These are phyloP conservation scores for Zhuqinia jingwanae DNA, from an alignment of 2,888 invertebrate genomes.

Conservation along the genomic window DNA sequence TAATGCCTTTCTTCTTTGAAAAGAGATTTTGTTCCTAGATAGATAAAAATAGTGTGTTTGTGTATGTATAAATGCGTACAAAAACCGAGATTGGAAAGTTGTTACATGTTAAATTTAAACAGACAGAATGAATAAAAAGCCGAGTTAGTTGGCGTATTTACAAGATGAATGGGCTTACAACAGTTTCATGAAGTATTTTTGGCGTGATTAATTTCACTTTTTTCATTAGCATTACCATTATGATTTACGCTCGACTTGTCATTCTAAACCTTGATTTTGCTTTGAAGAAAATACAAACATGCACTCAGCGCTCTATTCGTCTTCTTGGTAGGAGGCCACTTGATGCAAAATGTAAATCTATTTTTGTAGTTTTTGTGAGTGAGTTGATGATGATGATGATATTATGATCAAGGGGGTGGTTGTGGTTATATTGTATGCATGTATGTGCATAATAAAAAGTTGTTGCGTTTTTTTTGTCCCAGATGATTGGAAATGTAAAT, in stretches of 20 bases:
- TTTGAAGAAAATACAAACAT: not conserved
- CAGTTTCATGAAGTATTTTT: slow-evolving; percentile 38
- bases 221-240: slow-evolving; percentile 57
- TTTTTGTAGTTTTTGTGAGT: too few species aligned
- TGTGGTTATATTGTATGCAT: not conserved
- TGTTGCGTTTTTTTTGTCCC: too few species aligned
- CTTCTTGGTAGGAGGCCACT: slow-evolving; percentile 14
- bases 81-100: slow-evolving; percentile 67
- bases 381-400: too few species aligned
- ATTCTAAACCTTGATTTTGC: slow-evolving; percentile 48
- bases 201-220: slow-evolving; percentile 70
- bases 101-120: slow-evolving; percentile 12
- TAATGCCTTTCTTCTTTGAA: slow-evolving; percentile 21
- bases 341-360: not conserved
- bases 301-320: not conserved
- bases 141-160: slow-evolving; percentile 28
- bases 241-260: slow-evolving; percentile 66
- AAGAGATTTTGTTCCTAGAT: slow-evolving; percentile 33
- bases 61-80: too few species aligned
- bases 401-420: not conserved
- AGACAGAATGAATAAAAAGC: slow-evolving; percentile 53
- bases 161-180: slow-evolving; percentile 52
- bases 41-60: slow-evolving; percentile 10
- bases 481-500: slow-evolving; percentile 21
- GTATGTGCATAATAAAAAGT: too few species aligned